phyloP scores from a whole-genome alignment of 2,888 invertebrate genomes.

The Elegia similella region DNA sequence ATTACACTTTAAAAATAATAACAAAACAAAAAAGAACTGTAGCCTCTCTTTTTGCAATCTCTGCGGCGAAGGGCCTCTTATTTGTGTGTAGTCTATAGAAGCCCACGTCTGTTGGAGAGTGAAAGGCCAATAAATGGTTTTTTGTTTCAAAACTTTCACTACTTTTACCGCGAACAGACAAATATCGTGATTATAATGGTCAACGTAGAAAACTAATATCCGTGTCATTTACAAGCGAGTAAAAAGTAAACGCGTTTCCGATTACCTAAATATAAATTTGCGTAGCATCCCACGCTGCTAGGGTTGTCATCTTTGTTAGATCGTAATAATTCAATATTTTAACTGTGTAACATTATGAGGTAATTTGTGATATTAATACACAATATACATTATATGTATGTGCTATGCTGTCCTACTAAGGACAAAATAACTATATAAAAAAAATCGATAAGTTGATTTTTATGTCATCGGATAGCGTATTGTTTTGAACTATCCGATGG shows the following conservation, averaged over 20 bases:
- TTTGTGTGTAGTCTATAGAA: not conserved
- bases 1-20: too few relatives aligned
- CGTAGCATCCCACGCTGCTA: not conserved
- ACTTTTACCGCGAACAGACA: constrained; percentile 5
- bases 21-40: not conserved
- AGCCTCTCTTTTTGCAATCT: not conserved
- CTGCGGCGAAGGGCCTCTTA: not conserved
- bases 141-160: constrained; percentile 12
- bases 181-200: constrained; percentile 4
- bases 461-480: too few relatives aligned
- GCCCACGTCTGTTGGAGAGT: not conserved
- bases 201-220: not conserved
- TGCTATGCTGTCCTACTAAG: too few relatives aligned
- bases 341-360: too few relatives aligned
- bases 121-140: constrained; percentile 4
- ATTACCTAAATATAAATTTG: constrained; percentile 1
- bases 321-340: not conserved
- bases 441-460: too few relatives aligned
- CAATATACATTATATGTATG: too few relatives aligned
- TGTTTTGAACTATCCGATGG: too few relatives aligned
- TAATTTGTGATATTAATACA: too few relatives aligned
- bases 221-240: not conserved
- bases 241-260: not conserved
- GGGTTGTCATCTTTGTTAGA: not conserved
- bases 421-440: too few relatives aligned